Evolutionary conservation across 2,888 invertebrate species (phyloP).

Genomic region (Holacanthella duospinosa): DNA sequence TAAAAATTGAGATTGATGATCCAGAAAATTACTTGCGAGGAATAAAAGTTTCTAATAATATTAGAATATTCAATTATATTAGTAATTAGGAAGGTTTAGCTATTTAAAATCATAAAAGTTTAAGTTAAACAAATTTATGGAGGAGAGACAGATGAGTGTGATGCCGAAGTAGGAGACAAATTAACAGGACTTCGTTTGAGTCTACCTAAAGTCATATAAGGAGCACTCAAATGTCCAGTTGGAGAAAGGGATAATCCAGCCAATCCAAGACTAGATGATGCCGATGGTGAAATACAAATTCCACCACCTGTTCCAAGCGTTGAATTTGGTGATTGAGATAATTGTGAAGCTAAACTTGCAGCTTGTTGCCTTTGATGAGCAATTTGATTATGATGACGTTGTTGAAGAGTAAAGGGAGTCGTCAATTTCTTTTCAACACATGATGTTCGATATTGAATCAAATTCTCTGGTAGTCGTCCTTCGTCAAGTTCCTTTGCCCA

Average conservation of each 20-base stretch:
- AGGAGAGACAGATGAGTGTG: background rate
- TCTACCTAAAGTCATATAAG: background rate
- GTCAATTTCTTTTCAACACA: slow-evolving; percentile 49
- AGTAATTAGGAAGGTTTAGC: too few species aligned
- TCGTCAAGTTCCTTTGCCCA: slow-evolving; percentile 73
- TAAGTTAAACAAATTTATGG: too few species aligned
- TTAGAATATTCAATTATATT: too few species aligned
- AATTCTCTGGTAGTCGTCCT: slow-evolving; percentile 66
- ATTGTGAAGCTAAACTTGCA: background rate
- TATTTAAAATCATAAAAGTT: too few species aligned
- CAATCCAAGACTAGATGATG: background rate
- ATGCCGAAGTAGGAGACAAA: background rate
- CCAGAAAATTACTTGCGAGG: too few species aligned
- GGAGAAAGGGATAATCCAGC: background rate
- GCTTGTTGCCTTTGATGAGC: slow-evolving; percentile 14
- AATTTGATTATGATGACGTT: slow-evolving; percentile 18
- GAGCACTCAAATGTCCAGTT: background rate
- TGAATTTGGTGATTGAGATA: background rate
- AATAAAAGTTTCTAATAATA: too few species aligned
- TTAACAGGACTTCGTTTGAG: background rate
- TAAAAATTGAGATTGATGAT: too few species aligned
- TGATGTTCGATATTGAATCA: slow-evolving; percentile 40
- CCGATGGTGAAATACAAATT: slow-evolving; percentile 15
- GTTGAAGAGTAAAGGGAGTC: slow-evolving; percentile 54
- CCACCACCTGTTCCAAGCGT: slow-evolving; percentile 4